Evolutionary conservation across 2,888 invertebrate species (phyloP), one percentile per base, ranked within the genome.

Genomic region (Scaptomyza reducta): DNA sequence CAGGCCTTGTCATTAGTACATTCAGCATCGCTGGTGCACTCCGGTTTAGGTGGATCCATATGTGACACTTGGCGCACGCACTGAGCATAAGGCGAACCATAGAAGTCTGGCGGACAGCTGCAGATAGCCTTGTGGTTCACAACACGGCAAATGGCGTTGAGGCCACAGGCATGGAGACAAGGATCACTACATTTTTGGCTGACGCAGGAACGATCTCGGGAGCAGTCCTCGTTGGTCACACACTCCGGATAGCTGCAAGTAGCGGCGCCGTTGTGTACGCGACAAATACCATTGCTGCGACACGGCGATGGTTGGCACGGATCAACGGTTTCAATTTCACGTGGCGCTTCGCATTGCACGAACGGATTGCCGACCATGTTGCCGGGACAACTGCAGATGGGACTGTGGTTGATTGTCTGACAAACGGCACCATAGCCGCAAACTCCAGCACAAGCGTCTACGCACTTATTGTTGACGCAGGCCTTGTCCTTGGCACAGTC

Each of bases 241-340:
- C 97, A 97, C 91, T 97, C 97, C 0, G 97, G 97, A 91, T 96
- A 97, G 57, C 94, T 93, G 87, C 97, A 97, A 54, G 94, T 93
- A 0, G 96, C 96, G 4, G 93, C 93, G 14, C 93, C 93, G 70
- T 95, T 96, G 64, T 94, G 93, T 1, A 95, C 93, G 61, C 94
- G 94, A 89, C 97, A 97, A 74, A 96, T 94, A 6, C 97, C 97
- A 85, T 97, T 97, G 51, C 94, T 94, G 45, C 95, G 95, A 88
- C 97, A 97, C 1, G 97, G 97, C 42, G 96, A 96, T 64, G 96
- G 96, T 88, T 94, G 94, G 92, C 97, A 97, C n/a, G 96, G 96
- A 90, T 97, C 95, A 59, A 92, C 91, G 50, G 93, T 93, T 72
- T 91, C 86, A 2, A 78, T 63, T 31, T 81, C 72, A 38, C 88